Evolutionary conservation across 2,797 vertebrate species (phyloP).

Genomic region (Neopelma chrysocephalum): DNA sequence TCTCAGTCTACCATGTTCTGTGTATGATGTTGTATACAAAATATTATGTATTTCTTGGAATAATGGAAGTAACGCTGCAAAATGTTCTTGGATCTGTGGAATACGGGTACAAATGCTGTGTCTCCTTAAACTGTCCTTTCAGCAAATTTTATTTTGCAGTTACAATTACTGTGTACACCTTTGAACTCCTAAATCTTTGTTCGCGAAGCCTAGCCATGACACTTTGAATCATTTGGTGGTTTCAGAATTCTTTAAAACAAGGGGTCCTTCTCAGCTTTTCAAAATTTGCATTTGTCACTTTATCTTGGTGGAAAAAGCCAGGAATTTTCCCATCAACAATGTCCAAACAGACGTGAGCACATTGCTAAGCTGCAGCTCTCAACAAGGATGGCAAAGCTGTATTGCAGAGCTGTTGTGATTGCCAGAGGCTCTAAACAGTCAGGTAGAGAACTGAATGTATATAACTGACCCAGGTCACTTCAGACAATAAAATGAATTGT

Average conservation of each 20-base stretch:
- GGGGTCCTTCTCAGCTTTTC: neutral
- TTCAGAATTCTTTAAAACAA: neutral
- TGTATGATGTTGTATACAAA: neutral
- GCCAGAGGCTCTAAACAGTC: neutral
- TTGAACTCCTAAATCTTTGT: too few relatives aligned
- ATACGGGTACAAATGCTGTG: neutral
- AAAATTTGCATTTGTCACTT: neutral
- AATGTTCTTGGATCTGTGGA: neutral
- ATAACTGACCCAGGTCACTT: neutral
- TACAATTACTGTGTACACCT: fast-evolving
- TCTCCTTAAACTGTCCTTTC: neutral
- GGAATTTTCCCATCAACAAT: neutral
- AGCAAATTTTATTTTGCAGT: neutral
- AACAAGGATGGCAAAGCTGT: neutral
- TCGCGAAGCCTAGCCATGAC: too few relatives aligned
- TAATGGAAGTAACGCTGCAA: neutral
- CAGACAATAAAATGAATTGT: neutral
- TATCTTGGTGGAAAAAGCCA: neutral
- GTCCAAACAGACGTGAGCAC: neutral
- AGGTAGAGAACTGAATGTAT: neutral
- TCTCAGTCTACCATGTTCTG: neutral
- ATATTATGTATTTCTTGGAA: neutral
- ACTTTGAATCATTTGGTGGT: neutral
- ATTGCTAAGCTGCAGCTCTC: neutral
- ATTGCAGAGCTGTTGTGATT: neutral